Conservation (phyloP, 2,797 vertebrate genomes). For the Stomatorhinus walkeri region DNA sequence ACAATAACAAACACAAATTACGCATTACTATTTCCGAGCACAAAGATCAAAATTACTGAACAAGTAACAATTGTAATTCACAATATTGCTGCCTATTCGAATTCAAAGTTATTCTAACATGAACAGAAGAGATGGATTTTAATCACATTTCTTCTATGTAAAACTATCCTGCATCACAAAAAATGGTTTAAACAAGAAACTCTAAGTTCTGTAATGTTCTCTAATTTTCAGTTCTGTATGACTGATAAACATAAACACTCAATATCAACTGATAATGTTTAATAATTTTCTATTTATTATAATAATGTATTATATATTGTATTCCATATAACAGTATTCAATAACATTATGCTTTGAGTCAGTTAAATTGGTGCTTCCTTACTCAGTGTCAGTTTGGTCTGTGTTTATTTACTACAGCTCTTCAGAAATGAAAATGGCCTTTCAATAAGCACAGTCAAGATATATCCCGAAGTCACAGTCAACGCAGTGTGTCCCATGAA, state of each 20-base stretch:
- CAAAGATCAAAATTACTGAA: not conserved
- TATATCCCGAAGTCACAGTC: slow-evolving; percentile 53
- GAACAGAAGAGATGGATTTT: not conserved
- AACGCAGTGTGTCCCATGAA: slow-evolving; percentile 66
- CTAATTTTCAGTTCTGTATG: not conserved
- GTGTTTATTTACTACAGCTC: slow-evolving; percentile 29
- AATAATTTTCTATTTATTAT: not conserved
- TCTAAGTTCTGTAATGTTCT: not conserved
- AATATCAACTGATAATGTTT: not conserved
- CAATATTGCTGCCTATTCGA: not conserved
- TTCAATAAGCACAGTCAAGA: slow-evolving; percentile 65
- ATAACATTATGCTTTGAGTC: not conserved
- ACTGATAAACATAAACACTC: not conserved
- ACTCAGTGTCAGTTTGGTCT: not conserved
- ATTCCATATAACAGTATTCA: not conserved
- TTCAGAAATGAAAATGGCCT: slow-evolving; percentile 62
- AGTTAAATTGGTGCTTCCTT: not conserved
- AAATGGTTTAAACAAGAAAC: not conserved
- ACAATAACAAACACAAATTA: not conserved
- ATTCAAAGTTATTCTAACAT: not conserved
- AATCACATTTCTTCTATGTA: not conserved
- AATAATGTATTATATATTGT: not conserved
- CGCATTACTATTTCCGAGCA: not conserved
- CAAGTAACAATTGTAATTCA: not conserved
- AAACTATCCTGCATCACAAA: not conserved